Base-by-base conservation (phyloP, 2,797 vertebrate genomes). In the Gephyroberyx darwinii region DNA sequence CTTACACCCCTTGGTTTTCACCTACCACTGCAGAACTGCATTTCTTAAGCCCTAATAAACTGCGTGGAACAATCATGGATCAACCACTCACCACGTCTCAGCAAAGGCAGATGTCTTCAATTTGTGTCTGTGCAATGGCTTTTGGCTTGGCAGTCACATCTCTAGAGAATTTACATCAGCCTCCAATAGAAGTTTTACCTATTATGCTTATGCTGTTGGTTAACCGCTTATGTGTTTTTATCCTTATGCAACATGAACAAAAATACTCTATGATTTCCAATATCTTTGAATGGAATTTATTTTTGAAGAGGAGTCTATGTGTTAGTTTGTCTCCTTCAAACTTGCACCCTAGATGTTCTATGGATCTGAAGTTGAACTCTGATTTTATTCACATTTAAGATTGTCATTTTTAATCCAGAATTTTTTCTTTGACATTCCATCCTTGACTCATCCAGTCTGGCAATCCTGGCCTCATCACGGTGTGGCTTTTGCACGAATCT, bases 81-180 rank as follows among this genome's bases (percentile, higher is more conserved):
- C 67, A 77, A 55, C 19, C 43, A 78, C 19, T 64, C 59, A 61
- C 43, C 13, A 56, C 63, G 67, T 77, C 71, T 72, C 31, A 53
- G 52, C 26, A 6, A 33, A 67, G 26, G 53, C 56, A 71, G 41
- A 69, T 82, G 76, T 77, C 43, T 54, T 68, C 35, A 45, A 67
- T 69, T 72, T 72, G 41, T 62, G 68, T 71, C 26, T 58, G 35
- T 65, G 65, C 57, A 71, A 66, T 16, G 39, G 26, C 53, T 74
- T 70, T 63, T 68, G 80, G 82, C 84, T 84, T 90, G 80, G 82
- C 85, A 75, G n/a, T 12, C 20, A 8, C 31, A 13, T 19, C 41
- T 67, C 20, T 5, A 57, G 54, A 74, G 12, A 68, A 55, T 69
- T 76, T 65, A 2, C 45, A 63, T 70, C 45, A 77, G 58, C 77